Base-by-base conservation (phyloP, 2,888 invertebrate genomes). In the Amblyjoppa proteus region DNA sequence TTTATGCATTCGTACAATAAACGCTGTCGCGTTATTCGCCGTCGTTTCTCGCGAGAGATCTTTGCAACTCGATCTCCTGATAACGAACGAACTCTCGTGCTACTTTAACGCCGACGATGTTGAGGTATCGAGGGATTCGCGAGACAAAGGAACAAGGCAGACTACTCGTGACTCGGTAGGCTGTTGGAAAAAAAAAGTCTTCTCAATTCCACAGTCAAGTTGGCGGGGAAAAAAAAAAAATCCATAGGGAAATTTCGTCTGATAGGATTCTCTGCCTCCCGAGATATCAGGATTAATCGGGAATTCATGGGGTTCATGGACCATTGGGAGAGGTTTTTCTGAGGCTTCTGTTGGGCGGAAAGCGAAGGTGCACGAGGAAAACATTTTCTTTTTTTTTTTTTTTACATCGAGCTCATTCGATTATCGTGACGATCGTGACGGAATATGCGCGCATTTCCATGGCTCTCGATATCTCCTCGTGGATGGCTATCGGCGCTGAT, bases 201-300 rank as follows among this genome's bases (percentile, higher is more conserved):
- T 41, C 38, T 70, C 4, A 58, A 5, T 56, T 73, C 68, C 53
- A 28, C 71, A 49, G 53, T 74, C 77, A 45, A 81, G 74, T 69
- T 9, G 6, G 9, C 73, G 6, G 53, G 41, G 31, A 34, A 13
- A 31, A 68, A 45, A 20, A 56, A 81, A 74, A 69, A 75, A 80
- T 83, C 82, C 82, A 56, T 73, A 80, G 85, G 85, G 82, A 85
- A 85, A 83, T 85, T 83, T 70, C 71, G 58, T 69, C 68, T 64
- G 66, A 76, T 73, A 61, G 68, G 73, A 61, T 73, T 85, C 58
- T 16, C 28, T 25, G 53, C 13, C 45, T 45, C 75, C 13, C 38
- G 78, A 56, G 45, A 31, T 76, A 76, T 49, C 73, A 61, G 41
- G 61, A 45, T 68, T 73, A 80, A 85, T 85, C 53, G 74, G 58